Conservation (phyloP, 2,888 invertebrate species). For the Cepaea hortensis region DNA sequence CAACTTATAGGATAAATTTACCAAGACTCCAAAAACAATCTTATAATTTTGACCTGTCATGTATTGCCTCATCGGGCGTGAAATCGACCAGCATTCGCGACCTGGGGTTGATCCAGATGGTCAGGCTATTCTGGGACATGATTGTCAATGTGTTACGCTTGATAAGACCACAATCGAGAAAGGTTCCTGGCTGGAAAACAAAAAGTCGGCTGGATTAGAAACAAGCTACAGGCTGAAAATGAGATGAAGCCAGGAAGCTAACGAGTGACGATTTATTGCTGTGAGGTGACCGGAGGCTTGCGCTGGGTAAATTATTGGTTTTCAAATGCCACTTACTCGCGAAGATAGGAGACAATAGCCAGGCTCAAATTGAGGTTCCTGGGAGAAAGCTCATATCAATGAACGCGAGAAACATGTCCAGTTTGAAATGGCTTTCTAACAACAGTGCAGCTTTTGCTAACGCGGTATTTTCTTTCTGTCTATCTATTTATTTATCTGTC, state of each 20-base stretch:
- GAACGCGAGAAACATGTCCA: not conserved
- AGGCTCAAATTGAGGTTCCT: not conserved
- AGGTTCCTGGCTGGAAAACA: not conserved
- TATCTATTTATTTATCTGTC: too few species aligned
- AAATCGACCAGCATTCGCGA: too few species aligned
- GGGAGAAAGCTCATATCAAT: not conserved
- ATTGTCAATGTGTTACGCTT: not conserved
- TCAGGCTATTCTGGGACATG: not conserved
- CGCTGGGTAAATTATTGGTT: conserved; percentile 1
- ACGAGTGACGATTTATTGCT: not conserved
- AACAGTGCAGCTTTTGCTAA: too few species aligned
- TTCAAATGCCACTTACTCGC: conserved; percentile 8
- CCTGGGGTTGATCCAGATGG: not conserved
- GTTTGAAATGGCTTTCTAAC: not conserved
- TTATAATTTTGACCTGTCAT: too few species aligned
- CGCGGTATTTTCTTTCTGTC: too few species aligned
- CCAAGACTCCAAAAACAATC: too few species aligned
- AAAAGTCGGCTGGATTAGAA: not conserved
- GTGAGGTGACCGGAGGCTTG: not conserved
- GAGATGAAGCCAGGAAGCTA: conserved; percentile 5
- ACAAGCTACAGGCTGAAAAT: not conserved
- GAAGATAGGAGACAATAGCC: not conserved
- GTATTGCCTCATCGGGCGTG: too few species aligned
- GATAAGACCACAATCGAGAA: not conserved
- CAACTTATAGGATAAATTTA: too few species aligned